Conservation (phyloP, 1,140 invertebrate species). For the Procambarus clarkii region DNA sequence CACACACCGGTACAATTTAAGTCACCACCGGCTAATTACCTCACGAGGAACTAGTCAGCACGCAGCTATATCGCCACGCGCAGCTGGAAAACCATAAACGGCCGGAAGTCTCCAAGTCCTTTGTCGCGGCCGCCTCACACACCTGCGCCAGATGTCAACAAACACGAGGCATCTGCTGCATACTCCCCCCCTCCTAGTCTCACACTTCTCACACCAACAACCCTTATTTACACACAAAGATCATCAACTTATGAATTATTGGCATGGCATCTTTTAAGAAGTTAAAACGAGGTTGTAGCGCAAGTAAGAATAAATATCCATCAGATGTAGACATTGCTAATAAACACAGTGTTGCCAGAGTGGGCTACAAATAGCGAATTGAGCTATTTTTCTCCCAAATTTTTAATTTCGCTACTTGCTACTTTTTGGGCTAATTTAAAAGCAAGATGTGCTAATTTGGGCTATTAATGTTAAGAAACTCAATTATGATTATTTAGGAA, state of each 20-base stretch:
- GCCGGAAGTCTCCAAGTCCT: conserved; percentile 39
- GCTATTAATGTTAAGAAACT: too few relatives aligned
- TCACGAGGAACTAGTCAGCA: background rate
- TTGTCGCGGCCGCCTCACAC: conserved; percentile 65
- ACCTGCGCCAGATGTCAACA: conserved; percentile 71
- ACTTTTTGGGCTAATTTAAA: too few relatives aligned
- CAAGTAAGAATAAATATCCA: background rate
- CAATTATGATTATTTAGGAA: too few relatives aligned
- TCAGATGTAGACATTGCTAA: conserved; percentile 3
- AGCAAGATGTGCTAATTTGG: too few relatives aligned
- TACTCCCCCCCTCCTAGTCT: background rate
- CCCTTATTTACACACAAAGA: background rate
- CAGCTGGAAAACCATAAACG: conserved; percentile 6
- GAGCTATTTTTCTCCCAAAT: too few relatives aligned
- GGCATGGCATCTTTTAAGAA: too few relatives aligned
- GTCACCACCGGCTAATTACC: background rate
- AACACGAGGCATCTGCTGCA: conserved; percentile 52
- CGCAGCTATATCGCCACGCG: background rate
- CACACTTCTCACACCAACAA: background rate
- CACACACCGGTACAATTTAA: background rate
- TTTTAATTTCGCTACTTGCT: too few relatives aligned
- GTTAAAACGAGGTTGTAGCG: too few relatives aligned
- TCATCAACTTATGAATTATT: too few relatives aligned
- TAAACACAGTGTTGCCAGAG: background rate
- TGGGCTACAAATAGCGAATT: too few relatives aligned